Evolutionary conservation across 2,888 invertebrate species (phyloP).

Genomic region (Drosophila leonis): DNA sequence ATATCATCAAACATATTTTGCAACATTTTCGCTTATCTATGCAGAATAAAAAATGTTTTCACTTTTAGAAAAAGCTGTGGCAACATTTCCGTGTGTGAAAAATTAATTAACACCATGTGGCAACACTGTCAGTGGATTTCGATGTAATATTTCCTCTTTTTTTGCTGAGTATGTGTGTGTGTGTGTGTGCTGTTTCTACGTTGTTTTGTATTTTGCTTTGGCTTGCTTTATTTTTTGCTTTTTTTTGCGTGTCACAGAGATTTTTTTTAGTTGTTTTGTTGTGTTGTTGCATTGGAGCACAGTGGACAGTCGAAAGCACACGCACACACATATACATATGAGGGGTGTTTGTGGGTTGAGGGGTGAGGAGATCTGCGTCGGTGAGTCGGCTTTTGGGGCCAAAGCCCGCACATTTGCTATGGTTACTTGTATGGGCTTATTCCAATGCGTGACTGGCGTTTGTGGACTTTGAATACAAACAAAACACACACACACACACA

Average conservation of each 20-base stretch:
- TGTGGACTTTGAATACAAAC: conserved; percentile 74
- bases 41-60: conserved; percentile 8
- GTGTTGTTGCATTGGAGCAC: conserved; percentile 50
- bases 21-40: conserved; percentile 8
- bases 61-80: conserved; percentile 36
- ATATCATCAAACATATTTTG: not conserved
- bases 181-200: conserved; percentile 3
- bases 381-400: conserved; percentile 33
- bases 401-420: conserved; percentile 61
- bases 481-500: conserved; percentile 56
- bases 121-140: conserved; percentile 70
- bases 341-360: not conserved
- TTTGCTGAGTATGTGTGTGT: not conserved
- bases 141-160: conserved; percentile 46
- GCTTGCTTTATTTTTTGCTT: conserved; percentile 37
- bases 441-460: conserved; percentile 77
- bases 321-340: conserved; percentile 7
- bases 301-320: conserved; percentile 42
- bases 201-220: conserved; percentile 55
- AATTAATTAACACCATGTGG: conserved; percentile 71
- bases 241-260: conserved; percentile 59
- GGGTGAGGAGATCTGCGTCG: not conserved
- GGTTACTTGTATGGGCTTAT: conserved; percentile 72
- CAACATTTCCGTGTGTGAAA: conserved; percentile 49
- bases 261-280: conserved; percentile 70